Evolutionary conservation across 2,888 invertebrate genomes (phyloP), one percentile per base, ranked within the genome.

Genomic region (Ecliptopera silaceata): DNA sequence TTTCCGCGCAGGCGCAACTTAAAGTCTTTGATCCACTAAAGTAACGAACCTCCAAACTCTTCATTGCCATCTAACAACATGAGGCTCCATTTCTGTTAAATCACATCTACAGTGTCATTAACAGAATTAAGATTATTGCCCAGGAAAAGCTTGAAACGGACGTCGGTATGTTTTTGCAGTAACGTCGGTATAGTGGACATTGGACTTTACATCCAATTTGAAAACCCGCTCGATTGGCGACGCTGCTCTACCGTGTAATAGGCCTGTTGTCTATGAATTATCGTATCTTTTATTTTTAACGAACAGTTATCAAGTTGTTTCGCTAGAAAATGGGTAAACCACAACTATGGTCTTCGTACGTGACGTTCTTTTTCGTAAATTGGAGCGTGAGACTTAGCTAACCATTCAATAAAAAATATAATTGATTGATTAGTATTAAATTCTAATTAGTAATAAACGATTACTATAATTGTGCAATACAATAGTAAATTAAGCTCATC

Each of bases 221-320:
- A 66, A 64, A 68, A 59, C 68, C 74, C 74, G 81, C 72, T 80
- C 67, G 69, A 82, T 77, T 77, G 76, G 70, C 65, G 67, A 55
- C 61, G 62, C 73, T 69, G 66, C 53, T 75, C 71, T 68, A 77
- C 78, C 84, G 70, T 80, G 73, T 79, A 77, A 86, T 85, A 79
- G 65, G 69, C 74, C 77, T 55, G 72, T 79, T 82, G 65, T 65
- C 66, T 57, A 60, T 61, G 45, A 65, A 63, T 62, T 65, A 60
- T 59, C 44, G 56, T 61, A 31, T 48, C 60, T 44, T 61, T 68
- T 66, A 56, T 56, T 56, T 64, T 62, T 22, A 43, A 29, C 26
- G 15, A 43, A 43, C 34, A 5, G 26, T 58, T 61, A 11, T 34
- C 4, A 42, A 42, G 42, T 47, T 11, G 44, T 31, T 38, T 39